Conservation (phyloP, 1,140 invertebrate species). For the Scaptomyza montana region DNA sequence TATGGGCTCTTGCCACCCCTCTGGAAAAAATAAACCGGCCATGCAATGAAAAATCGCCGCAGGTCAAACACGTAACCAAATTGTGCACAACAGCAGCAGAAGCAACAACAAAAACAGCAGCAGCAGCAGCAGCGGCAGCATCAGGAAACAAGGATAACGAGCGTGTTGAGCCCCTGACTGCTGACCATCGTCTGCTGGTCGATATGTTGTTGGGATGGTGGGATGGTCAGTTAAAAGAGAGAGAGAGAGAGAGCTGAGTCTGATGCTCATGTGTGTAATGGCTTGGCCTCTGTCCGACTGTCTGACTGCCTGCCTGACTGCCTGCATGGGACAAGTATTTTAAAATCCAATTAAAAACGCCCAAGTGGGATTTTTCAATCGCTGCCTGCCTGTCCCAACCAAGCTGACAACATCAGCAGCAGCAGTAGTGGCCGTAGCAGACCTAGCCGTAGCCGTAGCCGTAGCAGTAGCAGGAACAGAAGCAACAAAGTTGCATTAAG, state of each 20-base stretch:
- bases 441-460: conserved; percentile 1
- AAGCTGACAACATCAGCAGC: conserved; percentile 32
- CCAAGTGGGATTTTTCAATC: conserved; percentile 77
- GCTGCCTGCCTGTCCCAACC: conserved; percentile 50
- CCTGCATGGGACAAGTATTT: conserved; percentile 79
- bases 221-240: conserved; percentile 29
- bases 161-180: conserved; percentile 72
- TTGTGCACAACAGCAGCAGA: conserved; percentile 55
- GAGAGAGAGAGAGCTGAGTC: conserved; percentile 10
- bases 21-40: conserved; percentile 55
- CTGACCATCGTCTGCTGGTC: conserved; percentile 58
- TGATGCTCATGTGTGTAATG: conserved; percentile 33
- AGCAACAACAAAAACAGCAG: conserved; percentile 1
- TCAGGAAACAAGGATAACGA: conserved; percentile 81
- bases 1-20: conserved; percentile 37
- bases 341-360: conserved; percentile 82
- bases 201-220: conserved; percentile 62
- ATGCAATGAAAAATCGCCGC: conserved; percentile 78
- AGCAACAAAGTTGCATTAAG: conserved; percentile 81
- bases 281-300: conserved; percentile 28
- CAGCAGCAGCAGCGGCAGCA: conserved; percentile 35
- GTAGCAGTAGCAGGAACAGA: conserved; percentile 25
- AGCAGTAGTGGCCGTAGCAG: conserved; percentile 26
- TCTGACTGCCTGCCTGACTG: conserved; percentile 42
- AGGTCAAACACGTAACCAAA: conserved; percentile 81